Base-by-base conservation (phyloP, 1,140 invertebrate genomes). In the Centruroides sculpturatus region DNA sequence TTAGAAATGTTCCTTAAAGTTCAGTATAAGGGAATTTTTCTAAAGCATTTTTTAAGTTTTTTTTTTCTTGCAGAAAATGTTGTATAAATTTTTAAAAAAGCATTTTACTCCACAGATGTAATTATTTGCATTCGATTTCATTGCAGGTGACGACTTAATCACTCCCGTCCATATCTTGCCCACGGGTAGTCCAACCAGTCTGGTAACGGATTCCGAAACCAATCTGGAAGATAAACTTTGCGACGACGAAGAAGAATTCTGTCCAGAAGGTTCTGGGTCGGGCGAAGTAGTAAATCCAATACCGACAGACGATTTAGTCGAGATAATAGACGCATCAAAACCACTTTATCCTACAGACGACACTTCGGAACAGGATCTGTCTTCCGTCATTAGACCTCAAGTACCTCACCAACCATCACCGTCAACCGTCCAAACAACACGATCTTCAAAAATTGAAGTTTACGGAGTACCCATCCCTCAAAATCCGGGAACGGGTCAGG, bases 81-180 rank as follows among this genome's bases (percentile, higher is more conserved):
- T 1, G 23, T 23, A 23, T 23, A 36, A 57, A 36, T 47, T 10
- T 47, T 10, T 13, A 57, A 12, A 49, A 11, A 49, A 11, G 10
- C 12, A 51, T 10, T n/a, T 57, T 57, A 11, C 47, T 11, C n/a
- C n/a, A 35, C n/a, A 55, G 23, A 23, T 2, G 23, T 23, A 23
- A 23, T 23, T 23, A 2, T 23, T 23, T 23, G 23, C 23, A 23
- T 23, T 23, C 23, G 23, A 23, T 41, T 41, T 41, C 5, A 41
- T 59, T 64, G 3, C 66, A 76, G 74, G 72, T 55, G 89, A 92
- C 71, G 89, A 93, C 70, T 78, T 93, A n/a, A 91, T 93, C 56
- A 93, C 90, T 0, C 90, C 90, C 0, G 87, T 92, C 0, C 92
- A 91, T 73, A 84, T 89, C 12, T 86, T 88, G 12, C 83, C 87